Evolutionary conservation across 1,140 invertebrate genomes (phyloP), one percentile per base, ranked within the genome.

Genomic region (Cotesia glomerata): DNA sequence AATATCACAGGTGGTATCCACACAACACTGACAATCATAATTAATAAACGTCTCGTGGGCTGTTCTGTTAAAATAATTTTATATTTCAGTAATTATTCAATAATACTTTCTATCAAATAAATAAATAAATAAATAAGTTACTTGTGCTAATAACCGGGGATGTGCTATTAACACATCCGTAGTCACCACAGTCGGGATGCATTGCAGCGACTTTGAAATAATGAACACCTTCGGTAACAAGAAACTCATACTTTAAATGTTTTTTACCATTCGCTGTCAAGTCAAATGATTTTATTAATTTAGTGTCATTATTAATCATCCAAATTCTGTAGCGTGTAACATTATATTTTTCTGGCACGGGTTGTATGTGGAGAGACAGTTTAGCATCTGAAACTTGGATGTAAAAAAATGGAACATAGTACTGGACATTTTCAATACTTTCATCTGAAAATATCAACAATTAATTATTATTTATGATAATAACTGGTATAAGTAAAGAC

Each of bases 11-110:
- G 83, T 65, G 84, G 83, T 73, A 87, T 82, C 84, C 85, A 86
- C 67, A 85, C 80, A 5, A 82, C 75, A 65, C 85, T 85, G 35
- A 86, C 84, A 62, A 86, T 86, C 84, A 86, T 86, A 49, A 87
- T 84, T 9, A 85, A 61, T 66, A 86, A 56, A 36, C 78, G 81
- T 26, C 80, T 72, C 0, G 81, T 81, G 4, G 75, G 52, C 69
- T 81, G 77, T 61, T 79, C 84, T 86, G 52, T 7, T 77, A 84
- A 71, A 74, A 59, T 72, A 78, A 61, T 52, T 49, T 66, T 18
- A 4, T 51, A 36, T 63, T 63, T 5, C 3, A 16, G 36, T 63
- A 14, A 58, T 7, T 35, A n/a, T 9, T 36, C 59, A 34, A 67
- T 66, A 59, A 39, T 49, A 59, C 4, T 16, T 61, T 45, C 4